Evolutionary conservation across 2,797 vertebrate species (phyloP), one percentile per base, ranked within the genome.

Genomic region (Takifugu ocellatus): DNA sequence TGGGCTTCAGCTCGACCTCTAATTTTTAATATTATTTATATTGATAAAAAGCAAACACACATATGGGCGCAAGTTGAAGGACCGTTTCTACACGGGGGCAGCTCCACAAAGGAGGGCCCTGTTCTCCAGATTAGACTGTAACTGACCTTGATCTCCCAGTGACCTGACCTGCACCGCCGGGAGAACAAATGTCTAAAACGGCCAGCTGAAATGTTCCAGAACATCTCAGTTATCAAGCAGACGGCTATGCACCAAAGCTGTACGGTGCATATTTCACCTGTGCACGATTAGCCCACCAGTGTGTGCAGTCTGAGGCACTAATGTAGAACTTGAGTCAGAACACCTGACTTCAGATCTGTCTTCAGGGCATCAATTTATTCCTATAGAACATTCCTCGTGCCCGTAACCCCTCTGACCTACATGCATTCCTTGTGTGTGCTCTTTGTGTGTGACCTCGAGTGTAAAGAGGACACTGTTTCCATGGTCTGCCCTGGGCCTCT

Each of bases 371-470:
- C 49, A 63, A 68, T 73, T 42, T 27, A n/a, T 54, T 33, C 21
- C 45, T 62, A 51, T 50, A 67, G 54, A n/a, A 48, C 51, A 31
- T 44, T 54, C 49, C 12, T 54, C 56, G 61, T 54, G 45, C 25
- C 47, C 33, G 15, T 51, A 25, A 39, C 64, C 68, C 63, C 71
- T 36, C 56, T 36, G 49, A 51, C 68, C 68, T 61, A 11, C 51
- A 68, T 66, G 54, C 74, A 84, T 86, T 85, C 79, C 66, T 54
- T 70, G 58, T 46, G 21, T 61, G 63, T 25, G 3, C 61, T 63
- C 81, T 84, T 85, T 87, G 63, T 26, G 69, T 83, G 85, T 70
- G 78, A 69, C 56, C 31, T 79, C 77, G 57, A 84, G 75, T 87
- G 81, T 75, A 82, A 89, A 84, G 73, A 68, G 77, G 70, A 66